Conservation (phyloP, 1,140 invertebrate species). For the Magallana gigas region DNA sequence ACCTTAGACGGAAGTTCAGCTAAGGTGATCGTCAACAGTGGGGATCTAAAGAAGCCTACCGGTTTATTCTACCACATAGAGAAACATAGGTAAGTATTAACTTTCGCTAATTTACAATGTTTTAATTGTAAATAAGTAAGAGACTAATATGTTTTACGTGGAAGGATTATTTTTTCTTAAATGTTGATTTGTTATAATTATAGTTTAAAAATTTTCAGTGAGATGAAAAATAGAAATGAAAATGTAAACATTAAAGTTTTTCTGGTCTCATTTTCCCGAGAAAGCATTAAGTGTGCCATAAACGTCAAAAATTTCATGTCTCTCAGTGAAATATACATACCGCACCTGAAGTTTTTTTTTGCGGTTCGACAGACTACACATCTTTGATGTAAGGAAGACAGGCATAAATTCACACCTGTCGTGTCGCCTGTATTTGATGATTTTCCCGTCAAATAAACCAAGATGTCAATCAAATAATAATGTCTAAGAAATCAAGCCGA, state of each 20-base stretch:
- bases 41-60: background rate
- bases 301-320: background rate
- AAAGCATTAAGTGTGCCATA: too few relatives aligned
- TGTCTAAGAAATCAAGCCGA: too few relatives aligned
- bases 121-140: background rate
- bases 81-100: background rate
- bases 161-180: too few relatives aligned
- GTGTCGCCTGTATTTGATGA: background rate
- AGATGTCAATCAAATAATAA: background rate
- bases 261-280: too few relatives aligned
- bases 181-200: too few relatives aligned
- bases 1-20: slow-evolving; percentile 12
- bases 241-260: too few relatives aligned
- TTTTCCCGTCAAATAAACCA: background rate
- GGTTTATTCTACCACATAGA: slow-evolving; percentile 31
- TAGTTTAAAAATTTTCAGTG: too few relatives aligned
- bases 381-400: background rate
- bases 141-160: background rate
- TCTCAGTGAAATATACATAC: background rate
- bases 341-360: background rate
- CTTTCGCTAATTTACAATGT: background rate
- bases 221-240: too few relatives aligned
- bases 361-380: background rate
- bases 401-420: background rate
- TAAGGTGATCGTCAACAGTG: slow-evolving; percentile 6